These are phyloP conservation scores for Copsychus sechellarum DNA, from an alignment of 2,113 vertebrate genomes.

Conservation along the genomic window DNA sequence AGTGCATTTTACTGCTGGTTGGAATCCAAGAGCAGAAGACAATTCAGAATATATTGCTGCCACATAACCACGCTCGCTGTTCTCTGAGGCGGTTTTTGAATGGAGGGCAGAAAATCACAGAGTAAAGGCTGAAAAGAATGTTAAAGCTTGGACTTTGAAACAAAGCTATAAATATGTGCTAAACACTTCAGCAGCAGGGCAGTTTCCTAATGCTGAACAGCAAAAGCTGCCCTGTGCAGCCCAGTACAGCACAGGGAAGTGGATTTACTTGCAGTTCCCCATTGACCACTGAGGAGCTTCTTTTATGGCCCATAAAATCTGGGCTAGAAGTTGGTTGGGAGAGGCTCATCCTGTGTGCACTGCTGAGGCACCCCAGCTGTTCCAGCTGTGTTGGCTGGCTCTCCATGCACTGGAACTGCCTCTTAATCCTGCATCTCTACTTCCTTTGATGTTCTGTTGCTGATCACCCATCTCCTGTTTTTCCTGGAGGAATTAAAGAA, in stretches of 20 bases:
- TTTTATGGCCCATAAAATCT: not conserved
- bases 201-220: not conserved
- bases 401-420: not conserved
- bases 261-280: not conserved
- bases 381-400: not conserved
- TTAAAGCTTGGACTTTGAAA: not conserved
- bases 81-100: conserved; percentile 22
- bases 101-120: not conserved
- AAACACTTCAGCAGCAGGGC: not conserved
- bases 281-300: not conserved
- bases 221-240: not conserved
- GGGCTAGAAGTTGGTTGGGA: not conserved
- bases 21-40: conserved; percentile 50
- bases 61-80: not conserved
- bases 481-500: conserved; percentile 20
- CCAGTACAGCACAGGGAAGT: not conserved
- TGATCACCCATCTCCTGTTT: not conserved
- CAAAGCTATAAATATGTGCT: not conserved
- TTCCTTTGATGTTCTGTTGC: not conserved
- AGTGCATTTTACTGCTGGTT: conserved; percentile 50
- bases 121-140: not conserved
- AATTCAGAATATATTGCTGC: conserved; percentile 45
- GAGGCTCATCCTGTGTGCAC: not conserved
- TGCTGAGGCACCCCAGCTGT: not conserved
- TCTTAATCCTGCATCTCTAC: not conserved